These are phyloP conservation scores for Alectoris magna DNA, from an alignment of 2,797 vertebrate species.

Conservation along the genomic window DNA sequence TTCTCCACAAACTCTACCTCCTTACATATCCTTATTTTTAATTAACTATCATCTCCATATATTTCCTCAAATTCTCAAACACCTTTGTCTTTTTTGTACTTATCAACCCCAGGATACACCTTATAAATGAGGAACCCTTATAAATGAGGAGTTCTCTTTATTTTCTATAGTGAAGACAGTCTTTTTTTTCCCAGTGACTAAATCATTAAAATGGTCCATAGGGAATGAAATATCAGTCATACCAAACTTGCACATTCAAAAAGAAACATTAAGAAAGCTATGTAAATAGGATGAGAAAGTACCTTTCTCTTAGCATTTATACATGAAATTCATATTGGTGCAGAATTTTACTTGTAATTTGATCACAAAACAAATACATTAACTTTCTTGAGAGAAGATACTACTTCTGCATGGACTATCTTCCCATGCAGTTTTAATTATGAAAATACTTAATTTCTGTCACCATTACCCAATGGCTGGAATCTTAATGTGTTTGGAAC, in stretches of 20 bases:
- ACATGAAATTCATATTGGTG: neutral
- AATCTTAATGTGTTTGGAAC: neutral
- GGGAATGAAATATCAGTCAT: neutral
- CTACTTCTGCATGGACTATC: neutral
- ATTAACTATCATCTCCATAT: neutral
- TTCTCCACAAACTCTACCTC: neutral
- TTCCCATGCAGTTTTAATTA: neutral
- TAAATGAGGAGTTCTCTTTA: neutral
- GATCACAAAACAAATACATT: neutral
- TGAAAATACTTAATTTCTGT: neutral
- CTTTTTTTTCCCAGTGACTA: neutral
- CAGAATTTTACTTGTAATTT: neutral
- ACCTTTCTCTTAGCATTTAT: neutral
- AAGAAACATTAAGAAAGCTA: neutral
- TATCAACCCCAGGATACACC: too few relatives aligned
- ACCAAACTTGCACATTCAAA: neutral
- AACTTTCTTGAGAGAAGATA: neutral
- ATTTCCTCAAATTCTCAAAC: neutral
- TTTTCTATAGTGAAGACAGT: neutral
- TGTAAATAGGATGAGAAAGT: neutral
- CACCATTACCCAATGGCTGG: neutral
- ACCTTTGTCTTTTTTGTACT: neutral
- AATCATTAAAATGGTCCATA: neutral
- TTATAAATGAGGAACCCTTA: neutral
- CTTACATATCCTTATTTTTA: neutral